Conservation (phyloP, 1,140 invertebrate species). For the Drosophila navojoa region DNA sequence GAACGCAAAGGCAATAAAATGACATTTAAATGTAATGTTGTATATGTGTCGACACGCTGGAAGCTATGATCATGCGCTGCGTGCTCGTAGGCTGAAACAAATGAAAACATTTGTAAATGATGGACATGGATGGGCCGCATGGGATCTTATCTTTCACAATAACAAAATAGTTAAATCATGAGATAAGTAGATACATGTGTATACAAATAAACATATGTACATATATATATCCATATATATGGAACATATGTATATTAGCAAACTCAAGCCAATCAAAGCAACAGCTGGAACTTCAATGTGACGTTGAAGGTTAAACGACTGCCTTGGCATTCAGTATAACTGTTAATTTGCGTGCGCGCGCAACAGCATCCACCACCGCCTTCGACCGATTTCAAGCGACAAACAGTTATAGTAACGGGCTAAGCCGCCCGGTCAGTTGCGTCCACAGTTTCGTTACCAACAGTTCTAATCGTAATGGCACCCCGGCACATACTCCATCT, state of each 20-base stretch:
- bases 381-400: neutral
- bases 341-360: constrained; percentile 65
- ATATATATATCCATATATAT: neutral
- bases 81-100: neutral
- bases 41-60: neutral
- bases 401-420: constrained; percentile 10
- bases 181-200: neutral
- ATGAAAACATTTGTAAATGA: neutral
- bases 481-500: constrained; percentile 72
- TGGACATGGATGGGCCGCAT: neutral
- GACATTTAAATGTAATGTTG: neutral
- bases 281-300: constrained; percentile 53
- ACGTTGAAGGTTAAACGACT: constrained; percentile 63
- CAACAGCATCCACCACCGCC: constrained; percentile 49
- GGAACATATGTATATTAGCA: no score
- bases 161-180: neutral
- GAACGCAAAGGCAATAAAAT: neutral
- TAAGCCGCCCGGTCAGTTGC: neutral
- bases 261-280: neutral
- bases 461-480: constrained; percentile 44
- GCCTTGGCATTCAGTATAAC: constrained; percentile 35
- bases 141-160: constrained; percentile 3
- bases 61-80: neutral
- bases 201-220: neutral
- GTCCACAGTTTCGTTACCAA: neutral